Conservation (phyloP, 2,797 vertebrate genomes). For the Urophycis tenuis region DNA sequence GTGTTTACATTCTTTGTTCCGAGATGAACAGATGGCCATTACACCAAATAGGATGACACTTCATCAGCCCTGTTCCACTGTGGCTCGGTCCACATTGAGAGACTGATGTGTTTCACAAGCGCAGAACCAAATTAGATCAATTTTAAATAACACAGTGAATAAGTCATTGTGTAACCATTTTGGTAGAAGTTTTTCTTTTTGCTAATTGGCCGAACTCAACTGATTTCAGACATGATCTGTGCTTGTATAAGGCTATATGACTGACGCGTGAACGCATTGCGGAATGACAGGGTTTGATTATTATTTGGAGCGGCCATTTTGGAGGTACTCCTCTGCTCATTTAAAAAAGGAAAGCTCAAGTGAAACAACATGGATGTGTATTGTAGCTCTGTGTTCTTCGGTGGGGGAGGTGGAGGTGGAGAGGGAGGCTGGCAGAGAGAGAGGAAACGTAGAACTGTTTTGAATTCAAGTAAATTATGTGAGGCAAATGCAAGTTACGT, state of each 20-base stretch:
- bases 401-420: not conserved
- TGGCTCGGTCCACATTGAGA: not conserved
- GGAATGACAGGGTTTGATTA: not conserved
- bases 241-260: not conserved
- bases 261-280: not conserved
- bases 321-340: not conserved
- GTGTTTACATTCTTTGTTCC: slow-evolving; percentile 4
- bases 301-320: not conserved
- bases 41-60: slow-evolving; percentile 6
- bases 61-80: not conserved
- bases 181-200: not conserved
- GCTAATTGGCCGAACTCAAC: not conserved
- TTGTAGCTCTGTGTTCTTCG: not conserved
- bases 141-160: not conserved
- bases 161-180: not conserved
- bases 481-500: not conserved
- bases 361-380: slow-evolving; percentile 4
- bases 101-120: not conserved
- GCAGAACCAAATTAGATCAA: not conserved
- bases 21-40: slow-evolving; percentile 8
- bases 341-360: not conserved
- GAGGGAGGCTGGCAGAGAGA: not conserved
- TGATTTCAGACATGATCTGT: not conserved
- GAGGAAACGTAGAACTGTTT: not conserved
- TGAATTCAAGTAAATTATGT: not conserved